Conservation (phyloP, 1,140 invertebrate genomes). For the Diuraphis noxia region DNA sequence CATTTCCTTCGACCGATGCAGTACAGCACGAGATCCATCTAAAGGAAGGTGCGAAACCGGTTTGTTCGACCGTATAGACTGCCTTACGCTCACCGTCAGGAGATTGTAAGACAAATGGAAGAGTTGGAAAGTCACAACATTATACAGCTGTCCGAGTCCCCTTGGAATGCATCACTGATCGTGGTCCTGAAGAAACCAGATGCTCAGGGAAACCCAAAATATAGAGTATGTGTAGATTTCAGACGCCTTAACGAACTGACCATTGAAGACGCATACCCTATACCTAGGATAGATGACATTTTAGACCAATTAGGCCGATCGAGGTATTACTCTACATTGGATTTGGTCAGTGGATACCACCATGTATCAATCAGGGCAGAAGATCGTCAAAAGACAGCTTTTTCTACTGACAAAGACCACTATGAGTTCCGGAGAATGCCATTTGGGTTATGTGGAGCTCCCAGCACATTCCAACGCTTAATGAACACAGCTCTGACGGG, state of each 20-base stretch:
- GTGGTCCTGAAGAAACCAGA: conserved; percentile 51
- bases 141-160: conserved; percentile 46
- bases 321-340: conserved; percentile 61
- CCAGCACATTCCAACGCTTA: conserved; percentile 61
- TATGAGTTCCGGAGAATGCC: conserved; percentile 61
- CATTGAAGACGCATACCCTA: conserved; percentile 61
- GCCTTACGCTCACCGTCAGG: background rate
- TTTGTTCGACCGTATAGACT: conserved; percentile 56
- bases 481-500: conserved; percentile 59
- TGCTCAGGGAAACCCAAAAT: conserved; percentile 58
- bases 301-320: conserved; percentile 60
- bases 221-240: conserved; percentile 60
- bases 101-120: conserved; percentile 49
- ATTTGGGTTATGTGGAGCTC: conserved; percentile 61
- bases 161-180: conserved; percentile 38
- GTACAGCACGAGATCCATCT: conserved; percentile 46
- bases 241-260: conserved; percentile 59
- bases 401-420: conserved; percentile 59
- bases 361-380: conserved; percentile 61
- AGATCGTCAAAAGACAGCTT: conserved; percentile 62
- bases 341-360: conserved; percentile 63
- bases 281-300: conserved; percentile 64
- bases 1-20: background rate
- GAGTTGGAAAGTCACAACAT: conserved; percentile 21
- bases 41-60: conserved; percentile 54